These are phyloP conservation scores for Drosophila lutescens DNA, from an alignment of 2,888 invertebrate species.

Conservation along the genomic window DNA sequence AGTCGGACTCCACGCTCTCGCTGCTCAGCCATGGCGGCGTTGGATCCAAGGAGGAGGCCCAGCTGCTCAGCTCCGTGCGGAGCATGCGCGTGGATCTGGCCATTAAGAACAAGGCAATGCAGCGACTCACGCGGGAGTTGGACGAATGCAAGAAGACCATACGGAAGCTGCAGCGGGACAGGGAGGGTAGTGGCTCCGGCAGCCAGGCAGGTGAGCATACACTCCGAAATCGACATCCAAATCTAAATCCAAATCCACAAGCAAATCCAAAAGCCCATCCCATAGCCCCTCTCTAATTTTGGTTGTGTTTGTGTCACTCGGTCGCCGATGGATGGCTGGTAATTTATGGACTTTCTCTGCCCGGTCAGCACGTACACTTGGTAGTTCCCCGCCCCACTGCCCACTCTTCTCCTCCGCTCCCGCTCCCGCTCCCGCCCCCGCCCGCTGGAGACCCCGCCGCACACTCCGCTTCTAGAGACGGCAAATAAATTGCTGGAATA, in stretches of 20 bases:
- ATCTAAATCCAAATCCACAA: not conserved
- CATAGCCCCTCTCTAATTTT: slow-evolving; percentile 4
- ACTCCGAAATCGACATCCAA: not conserved
- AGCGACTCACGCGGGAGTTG: slow-evolving; percentile 90
- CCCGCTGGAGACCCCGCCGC: not conserved
- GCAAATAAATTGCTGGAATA: slow-evolving; percentile 80
- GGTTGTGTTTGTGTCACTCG: slow-evolving; percentile 67
- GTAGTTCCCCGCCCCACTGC: slow-evolving; percentile 2
- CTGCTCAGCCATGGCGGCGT: slow-evolving; percentile 74
- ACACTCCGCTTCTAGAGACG: slow-evolving; percentile 45
- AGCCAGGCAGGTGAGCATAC: slow-evolving; percentile 44
- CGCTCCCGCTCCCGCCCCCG: slow-evolving; percentile 37
- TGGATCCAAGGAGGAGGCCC: slow-evolving; percentile 87
- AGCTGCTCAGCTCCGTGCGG: slow-evolving; percentile 91
- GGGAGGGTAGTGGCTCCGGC: slow-evolving; percentile 84
- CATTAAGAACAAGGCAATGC: slow-evolving; percentile 89
- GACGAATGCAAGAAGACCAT: slow-evolving; percentile 91
- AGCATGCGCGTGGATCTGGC: slow-evolving; percentile 90
- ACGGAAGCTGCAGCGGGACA: slow-evolving; percentile 90
- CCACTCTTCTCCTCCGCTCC: slow-evolving; percentile 40
- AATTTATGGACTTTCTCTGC: slow-evolving; percentile 82
- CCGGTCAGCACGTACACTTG: slow-evolving; percentile 51
- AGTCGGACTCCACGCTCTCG: slow-evolving; percentile 85
- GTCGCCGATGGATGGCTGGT: slow-evolving; percentile 61
- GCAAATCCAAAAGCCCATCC: slow-evolving; percentile 2